Percentiles rank a stretch among this genome's conserved stretches.
Conservation (phyloP, 2,797 vertebrate genomes). For the Psittacula echo region DNA sequence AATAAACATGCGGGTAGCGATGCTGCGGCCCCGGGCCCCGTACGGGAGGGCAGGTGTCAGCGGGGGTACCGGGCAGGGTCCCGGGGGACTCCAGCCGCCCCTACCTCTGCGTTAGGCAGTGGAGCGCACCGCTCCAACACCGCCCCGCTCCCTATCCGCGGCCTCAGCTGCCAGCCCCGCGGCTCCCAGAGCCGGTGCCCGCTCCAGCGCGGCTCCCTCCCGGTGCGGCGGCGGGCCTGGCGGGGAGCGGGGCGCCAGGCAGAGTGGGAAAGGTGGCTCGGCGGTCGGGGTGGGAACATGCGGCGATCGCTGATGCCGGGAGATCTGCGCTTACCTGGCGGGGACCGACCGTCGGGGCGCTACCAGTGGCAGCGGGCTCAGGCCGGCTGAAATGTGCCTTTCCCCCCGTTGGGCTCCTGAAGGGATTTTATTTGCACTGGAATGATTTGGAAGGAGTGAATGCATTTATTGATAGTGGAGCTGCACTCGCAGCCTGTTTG, state of each 20-base stretch:
- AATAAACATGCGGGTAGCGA: neutral
- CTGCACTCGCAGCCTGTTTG: conserved; percentile 10
- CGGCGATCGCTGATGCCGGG: neutral
- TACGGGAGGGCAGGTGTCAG: neutral
- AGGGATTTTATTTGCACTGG: conserved; percentile 2
- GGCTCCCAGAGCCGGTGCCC: neutral
- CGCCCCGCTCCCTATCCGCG: neutral
- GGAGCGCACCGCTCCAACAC: neutral
- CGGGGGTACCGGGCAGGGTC: neutral
- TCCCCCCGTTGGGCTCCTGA: neutral
- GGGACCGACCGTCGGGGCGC: neutral
- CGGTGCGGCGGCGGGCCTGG: neutral
- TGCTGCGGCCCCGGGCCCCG: neutral
- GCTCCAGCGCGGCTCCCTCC: neutral
- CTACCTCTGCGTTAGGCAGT: neutral
- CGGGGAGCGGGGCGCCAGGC: neutral
- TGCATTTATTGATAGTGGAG: conserved; percentile 25
- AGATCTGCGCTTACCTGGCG: neutral
- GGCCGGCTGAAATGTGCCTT: neutral
- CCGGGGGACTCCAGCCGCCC: neutral
- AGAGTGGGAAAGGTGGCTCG: no score
- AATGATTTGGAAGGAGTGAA: conserved; percentile 14
- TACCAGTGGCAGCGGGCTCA: neutral
- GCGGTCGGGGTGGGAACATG: neutral
- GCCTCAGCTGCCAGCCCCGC: neutral